These are phyloP conservation scores for Drosophila macrospina DNA, from an alignment of 2,888 invertebrate species.

Conservation along the genomic window DNA sequence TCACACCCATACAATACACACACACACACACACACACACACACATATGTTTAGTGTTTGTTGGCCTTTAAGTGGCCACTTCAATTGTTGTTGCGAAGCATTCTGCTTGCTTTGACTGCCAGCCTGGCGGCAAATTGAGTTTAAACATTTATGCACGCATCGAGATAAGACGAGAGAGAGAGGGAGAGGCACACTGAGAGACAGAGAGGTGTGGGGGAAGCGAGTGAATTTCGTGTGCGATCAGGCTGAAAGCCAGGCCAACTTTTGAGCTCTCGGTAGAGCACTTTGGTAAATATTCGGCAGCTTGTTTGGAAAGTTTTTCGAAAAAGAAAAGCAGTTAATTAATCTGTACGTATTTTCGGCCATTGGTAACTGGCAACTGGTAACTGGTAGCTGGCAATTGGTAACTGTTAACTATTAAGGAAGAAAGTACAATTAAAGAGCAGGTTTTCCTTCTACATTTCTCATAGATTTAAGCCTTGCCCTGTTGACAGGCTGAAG, in stretches of 20 bases:
- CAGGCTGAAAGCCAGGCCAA: slow-evolving; percentile 16
- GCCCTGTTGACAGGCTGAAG: slow-evolving; percentile 27
- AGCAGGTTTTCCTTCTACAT: slow-evolving; percentile 9
- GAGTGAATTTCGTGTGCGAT: slow-evolving; percentile 2
- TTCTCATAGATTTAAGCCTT: too few species aligned
- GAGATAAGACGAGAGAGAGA: not conserved
- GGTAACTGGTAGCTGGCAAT: slow-evolving; percentile 16
- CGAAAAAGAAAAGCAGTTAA: slow-evolving; percentile 53
- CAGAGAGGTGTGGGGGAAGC: not conserved
- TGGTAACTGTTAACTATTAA: slow-evolving; percentile 7
- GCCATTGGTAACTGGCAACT: slow-evolving; percentile 10
- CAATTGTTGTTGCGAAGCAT: slow-evolving; percentile 36
- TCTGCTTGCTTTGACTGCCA: slow-evolving; percentile 22
- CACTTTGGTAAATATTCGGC: not conserved
- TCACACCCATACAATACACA: too few species aligned
- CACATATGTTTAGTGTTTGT: slow-evolving; percentile 20
- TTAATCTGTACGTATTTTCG: slow-evolving; percentile 57
- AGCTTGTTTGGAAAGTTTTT: slow-evolving; percentile 29
- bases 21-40: slow-evolving; percentile 17
- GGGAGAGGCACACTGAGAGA: not conserved
- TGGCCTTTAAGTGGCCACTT: slow-evolving; percentile 29
- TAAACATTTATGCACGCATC: slow-evolving; percentile 39
- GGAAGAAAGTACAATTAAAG: slow-evolving; percentile 27
- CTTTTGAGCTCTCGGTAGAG: slow-evolving; percentile 1
- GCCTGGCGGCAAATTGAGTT: slow-evolving; percentile 53